phyloP scores from a whole-genome alignment of 2,797 vertebrate species.

The Tragelaphus eurycerus region DNA sequence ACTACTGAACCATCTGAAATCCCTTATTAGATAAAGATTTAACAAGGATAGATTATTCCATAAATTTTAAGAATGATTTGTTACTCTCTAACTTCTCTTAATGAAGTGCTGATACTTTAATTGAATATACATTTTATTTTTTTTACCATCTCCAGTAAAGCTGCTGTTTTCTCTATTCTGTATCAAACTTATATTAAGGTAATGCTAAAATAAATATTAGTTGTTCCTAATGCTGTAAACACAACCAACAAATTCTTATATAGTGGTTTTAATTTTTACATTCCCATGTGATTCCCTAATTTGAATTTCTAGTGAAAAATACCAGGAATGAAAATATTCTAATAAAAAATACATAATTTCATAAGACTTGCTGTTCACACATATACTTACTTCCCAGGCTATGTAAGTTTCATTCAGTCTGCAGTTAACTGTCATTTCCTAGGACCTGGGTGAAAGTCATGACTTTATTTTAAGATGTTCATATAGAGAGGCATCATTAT shows the following conservation, averaged over 20 bases:
- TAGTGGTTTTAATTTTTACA: neutral
- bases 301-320: neutral
- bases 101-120: neutral
- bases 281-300: neutral
- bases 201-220: neutral
- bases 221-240: neutral
- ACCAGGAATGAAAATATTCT: neutral
- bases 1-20: neutral
- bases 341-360: neutral
- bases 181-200: neutral
- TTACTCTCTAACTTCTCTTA: neutral
- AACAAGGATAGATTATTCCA: neutral
- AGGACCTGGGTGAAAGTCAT: neutral
- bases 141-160: neutral
- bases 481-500: neutral
- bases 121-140: neutral
- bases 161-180: neutral
- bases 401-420: neutral
- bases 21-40: neutral
- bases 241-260: neutral
- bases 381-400: neutral
- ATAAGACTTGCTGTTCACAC: neutral
- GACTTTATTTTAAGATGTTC: neutral
- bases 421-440: neutral
- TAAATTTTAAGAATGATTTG: neutral